Base-by-base conservation (phyloP, 2,113 vertebrate genomes). In the Pleuronectes platessa region DNA sequence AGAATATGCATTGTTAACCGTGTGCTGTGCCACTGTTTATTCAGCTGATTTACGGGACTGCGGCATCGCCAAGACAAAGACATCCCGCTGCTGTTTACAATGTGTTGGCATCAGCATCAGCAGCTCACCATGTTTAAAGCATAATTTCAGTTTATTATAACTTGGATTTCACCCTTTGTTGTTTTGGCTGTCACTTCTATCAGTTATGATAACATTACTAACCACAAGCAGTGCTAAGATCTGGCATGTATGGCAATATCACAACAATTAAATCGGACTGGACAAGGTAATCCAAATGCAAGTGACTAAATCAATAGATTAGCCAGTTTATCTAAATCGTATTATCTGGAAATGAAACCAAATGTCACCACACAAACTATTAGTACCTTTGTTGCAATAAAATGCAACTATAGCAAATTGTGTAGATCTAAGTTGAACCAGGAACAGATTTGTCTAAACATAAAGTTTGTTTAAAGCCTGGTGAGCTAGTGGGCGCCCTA, bases 1-100 rank as follows among this genome's bases (percentile, higher is more conserved):
- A 74, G 27, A 66, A 64, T 79, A 53, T 26, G 72, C 54, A 78
- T 85, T 90, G 88, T 84, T 87, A 74, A 74, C 61, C 65, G 78
- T 78, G 83, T 60, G 68, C 71, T 62, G 78, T 82, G 55, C 17
- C 68, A 77, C 42, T 18, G 63, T 58, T 27, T 27, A 6, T 27
- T 42, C 14, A 23, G 66, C 24, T 63, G 74, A 86, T 82, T 87
- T 80, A 87, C 23, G 49, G 47, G 31, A 23, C 40, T 42, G 63
- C 12, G 55, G 78, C 55, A 8, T 54, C 9, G 5, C 21, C 12
- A 31, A 45, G 61, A 82, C 51, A 82, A 78, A 88, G 58, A 69
- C 64, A 54, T 76, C 71, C 37, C 0, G 49, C 58, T 42, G 56
- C 20, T 68, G 62, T 24, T 77, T 60, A 66, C 53, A 58, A 18